Percentiles rank a stretch among this genome's conserved stretches.
Conservation (phyloP, 2,888 invertebrate genomes). For the Polylopha cassiicola region DNA sequence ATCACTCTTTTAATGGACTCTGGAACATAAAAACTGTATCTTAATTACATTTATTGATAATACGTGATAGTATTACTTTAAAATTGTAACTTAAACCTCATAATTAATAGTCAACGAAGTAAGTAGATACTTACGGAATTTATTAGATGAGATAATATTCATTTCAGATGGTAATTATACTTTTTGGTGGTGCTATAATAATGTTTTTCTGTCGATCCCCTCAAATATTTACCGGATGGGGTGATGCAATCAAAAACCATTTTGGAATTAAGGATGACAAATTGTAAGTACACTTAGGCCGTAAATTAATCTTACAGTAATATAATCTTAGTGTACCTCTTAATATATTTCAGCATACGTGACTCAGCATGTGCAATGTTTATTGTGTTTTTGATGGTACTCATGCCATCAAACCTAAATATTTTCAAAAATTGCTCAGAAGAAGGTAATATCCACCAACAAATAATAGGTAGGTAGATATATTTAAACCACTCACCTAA, state of each 20-base stretch:
- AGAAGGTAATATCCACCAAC: constrained; percentile 34
- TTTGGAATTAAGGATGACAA: constrained; percentile 32
- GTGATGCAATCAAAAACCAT: constrained; percentile 36
- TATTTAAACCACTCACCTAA: too few relatives aligned
- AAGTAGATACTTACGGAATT: too few relatives aligned
- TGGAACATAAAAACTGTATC: too few relatives aligned
- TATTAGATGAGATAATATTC: constrained; percentile 3
- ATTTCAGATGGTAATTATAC: constrained; percentile 52
- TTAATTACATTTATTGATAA: too few relatives aligned
- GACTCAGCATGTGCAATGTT: constrained; percentile 52
- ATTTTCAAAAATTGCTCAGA: constrained; percentile 43
- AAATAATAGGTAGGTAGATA: too few relatives aligned
- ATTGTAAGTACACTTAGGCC: constrained; percentile 38
- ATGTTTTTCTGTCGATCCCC: constrained; percentile 57
- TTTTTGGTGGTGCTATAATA: constrained; percentile 51
- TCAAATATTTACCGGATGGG: constrained; percentile 59
- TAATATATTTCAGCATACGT: constrained; percentile 39
- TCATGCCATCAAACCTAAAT: constrained; percentile 42
- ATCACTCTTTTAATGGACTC: too few relatives aligned
- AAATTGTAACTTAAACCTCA: too few relatives aligned
- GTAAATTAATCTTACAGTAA: too few relatives aligned
- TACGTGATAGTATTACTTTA: too few relatives aligned
- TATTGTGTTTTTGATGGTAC: constrained; percentile 43
- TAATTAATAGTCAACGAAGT: too few relatives aligned
- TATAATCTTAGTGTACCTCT: too few relatives aligned